These are phyloP conservation scores for Copidosoma aretas DNA, from an alignment of 2,888 invertebrate genomes.

Conservation along the genomic window DNA sequence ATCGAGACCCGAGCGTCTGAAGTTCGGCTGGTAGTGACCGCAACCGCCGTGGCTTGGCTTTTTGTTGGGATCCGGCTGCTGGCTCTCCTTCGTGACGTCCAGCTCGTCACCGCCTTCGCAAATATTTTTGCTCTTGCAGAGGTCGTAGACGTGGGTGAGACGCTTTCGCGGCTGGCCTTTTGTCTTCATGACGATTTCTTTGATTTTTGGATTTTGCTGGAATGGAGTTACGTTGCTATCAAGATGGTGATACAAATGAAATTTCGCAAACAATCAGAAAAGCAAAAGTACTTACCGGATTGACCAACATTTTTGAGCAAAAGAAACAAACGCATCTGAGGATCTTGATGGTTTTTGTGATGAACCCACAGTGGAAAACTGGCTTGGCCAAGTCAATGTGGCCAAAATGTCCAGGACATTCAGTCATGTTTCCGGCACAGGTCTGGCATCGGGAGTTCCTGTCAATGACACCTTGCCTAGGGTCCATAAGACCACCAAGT, in stretches of 20 bases:
- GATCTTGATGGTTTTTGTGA: constrained; percentile 96
- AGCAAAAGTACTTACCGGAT: constrained; percentile 61
- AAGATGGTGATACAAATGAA: no score
- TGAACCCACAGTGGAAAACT: constrained; percentile 97
- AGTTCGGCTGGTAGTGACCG: constrained; percentile 95
- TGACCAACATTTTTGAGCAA: constrained; percentile 96
- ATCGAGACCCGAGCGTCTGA: constrained; percentile 88
- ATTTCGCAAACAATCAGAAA: no score
- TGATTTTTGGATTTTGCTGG: constrained; percentile 88
- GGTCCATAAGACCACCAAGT: constrained; percentile 98
- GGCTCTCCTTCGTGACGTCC: constrained; percentile 85
- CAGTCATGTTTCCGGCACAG: constrained; percentile 96
- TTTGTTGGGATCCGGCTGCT: constrained; percentile 65
- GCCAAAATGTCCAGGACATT: constrained; percentile 99
- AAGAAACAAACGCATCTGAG: constrained; percentile 99
- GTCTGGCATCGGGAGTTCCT: constrained; percentile 92
- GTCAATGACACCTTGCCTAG: constrained; percentile 97
- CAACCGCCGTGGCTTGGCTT: constrained; percentile 91
- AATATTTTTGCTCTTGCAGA: constrained; percentile 97
- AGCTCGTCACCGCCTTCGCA: constrained; percentile 99
- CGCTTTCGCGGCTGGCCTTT: constrained; percentile 96
- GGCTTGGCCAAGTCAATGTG: constrained; percentile 98
- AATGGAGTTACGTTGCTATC: constrained; percentile 43
- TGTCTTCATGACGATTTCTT: constrained; percentile 93
- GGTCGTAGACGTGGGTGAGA: constrained; percentile 93